Base-by-base conservation (phyloP, 2,797 vertebrate genomes). In the Fringilla coelebs region DNA sequence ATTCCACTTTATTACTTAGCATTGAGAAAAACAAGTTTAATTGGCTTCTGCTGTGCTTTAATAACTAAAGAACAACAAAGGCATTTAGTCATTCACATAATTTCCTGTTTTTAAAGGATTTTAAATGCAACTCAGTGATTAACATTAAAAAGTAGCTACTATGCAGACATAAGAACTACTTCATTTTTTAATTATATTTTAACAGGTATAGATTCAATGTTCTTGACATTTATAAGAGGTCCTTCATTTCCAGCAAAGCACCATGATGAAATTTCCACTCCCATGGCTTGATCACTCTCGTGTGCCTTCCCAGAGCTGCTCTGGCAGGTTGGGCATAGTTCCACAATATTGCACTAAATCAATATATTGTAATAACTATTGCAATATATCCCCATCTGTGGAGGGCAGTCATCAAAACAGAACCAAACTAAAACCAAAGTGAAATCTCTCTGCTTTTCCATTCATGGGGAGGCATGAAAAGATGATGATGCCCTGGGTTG, bases 121-220 rank as follows among this genome's bases (percentile, higher is more conserved):
- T 95, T 93, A 96, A 96, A 91, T 94, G 88, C 14, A 32, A 71
- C 63, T 93, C 74, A 25, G 88, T 96, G 94, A 96, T 95, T 97
- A 97, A 94, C 91, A 94, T 96, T 94, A 93, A 93, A 96, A 96
- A 94, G 77, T 91, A 88, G 80, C 90, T 95, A 67, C 93, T 91
- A 67, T 71, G 58, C 95, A 96, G 81, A 54, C 80, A 88, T 80
- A 91, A 96, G 91, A 96, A 94, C 94, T 96, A 91, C 90, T 96
- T 96, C 80, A 96, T 96, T 97, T 91, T 95, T 95, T 51, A 94
- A 97, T 94, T 95, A 87, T 93, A 93, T 95, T 96, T 96, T 96
- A 96, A 90, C 91, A 95, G 95, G 88, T 94, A 94, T 82, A 82
- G 83, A 84, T 87, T 91, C 80, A 24, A 73, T 36, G 88, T 84